phyloP scores from a whole-genome alignment of 2,888 invertebrate genomes.

The Plagodis pulveraria region DNA sequence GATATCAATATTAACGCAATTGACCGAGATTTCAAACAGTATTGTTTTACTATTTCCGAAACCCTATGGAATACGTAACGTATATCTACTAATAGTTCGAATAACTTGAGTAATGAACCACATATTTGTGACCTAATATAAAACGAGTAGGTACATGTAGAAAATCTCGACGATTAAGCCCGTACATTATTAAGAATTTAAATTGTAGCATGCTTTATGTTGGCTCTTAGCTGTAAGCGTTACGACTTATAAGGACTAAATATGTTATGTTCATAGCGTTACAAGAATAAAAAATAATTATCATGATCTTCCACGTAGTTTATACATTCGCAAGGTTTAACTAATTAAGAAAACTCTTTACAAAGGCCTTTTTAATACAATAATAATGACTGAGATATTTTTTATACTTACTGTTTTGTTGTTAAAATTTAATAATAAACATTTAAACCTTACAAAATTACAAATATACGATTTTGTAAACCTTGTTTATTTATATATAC shows the following conservation, averaged over 20 bases:
- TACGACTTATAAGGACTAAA: background rate
- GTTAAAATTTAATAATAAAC: no score
- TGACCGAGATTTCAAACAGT: conserved; percentile 20
- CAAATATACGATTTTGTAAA: no score
- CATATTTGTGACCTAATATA: background rate
- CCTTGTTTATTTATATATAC: no score
- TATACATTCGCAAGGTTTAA: no score
- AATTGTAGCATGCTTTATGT: background rate
- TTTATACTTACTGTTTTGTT: no score
- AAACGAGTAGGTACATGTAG: no score
- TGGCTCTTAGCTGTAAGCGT: background rate
- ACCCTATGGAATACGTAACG: background rate
- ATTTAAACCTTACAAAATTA: no score
- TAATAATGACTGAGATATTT: no score
- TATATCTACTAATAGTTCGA: background rate
- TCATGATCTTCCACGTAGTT: no score
- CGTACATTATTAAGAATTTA: background rate
- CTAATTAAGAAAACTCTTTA: no score
- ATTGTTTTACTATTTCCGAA: conserved; percentile 8
- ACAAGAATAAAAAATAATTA: no score
- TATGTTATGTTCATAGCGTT: background rate
- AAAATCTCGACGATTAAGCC: background rate
- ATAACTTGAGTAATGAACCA: background rate
- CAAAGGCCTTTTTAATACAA: no score
- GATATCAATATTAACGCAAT: conserved; percentile 21